Percentiles rank a stretch among this genome's conserved stretches.
Conservation (phyloP, 2,888 invertebrate species). For the Ptychoptera contaminata region DNA sequence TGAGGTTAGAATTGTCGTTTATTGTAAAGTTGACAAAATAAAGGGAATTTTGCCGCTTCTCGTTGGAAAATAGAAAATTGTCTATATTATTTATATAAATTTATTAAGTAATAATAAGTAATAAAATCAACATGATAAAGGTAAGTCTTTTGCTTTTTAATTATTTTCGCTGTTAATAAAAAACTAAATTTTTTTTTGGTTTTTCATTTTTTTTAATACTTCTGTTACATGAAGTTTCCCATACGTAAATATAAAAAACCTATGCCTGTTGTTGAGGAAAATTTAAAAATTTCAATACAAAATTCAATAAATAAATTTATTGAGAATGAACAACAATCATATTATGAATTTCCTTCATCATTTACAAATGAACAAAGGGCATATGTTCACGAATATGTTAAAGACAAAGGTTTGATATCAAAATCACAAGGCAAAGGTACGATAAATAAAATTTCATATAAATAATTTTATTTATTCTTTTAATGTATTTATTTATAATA, state of each 20-base stretch:
- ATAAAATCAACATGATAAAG: no score
- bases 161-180: no score
- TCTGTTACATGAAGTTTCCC: no score
- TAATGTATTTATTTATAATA: slow-evolving; percentile 20
- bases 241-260: neutral
- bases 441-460: slow-evolving; percentile 4
- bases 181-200: no score
- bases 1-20: no score
- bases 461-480: neutral
- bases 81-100: no score
- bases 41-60: no score
- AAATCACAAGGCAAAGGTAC: slow-evolving; percentile 69
- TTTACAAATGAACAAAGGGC: slow-evolving; percentile 63
- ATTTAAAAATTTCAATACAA: slow-evolving; percentile 1
- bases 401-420: slow-evolving; percentile 53
- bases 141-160: no score
- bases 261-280: slow-evolving; percentile 1
- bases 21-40: no score
- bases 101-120: no score
- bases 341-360: slow-evolving; percentile 45
- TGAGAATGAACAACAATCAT: neutral
- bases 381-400: slow-evolving; percentile 58
- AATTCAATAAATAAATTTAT: neutral
- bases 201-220: no score
- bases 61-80: no score